A percentile compares a stretch with the other conserved stretches of the same genome.
Conservation (phyloP, 2,888 invertebrate genomes). For the Harpagoxenus sublaevis region DNA sequence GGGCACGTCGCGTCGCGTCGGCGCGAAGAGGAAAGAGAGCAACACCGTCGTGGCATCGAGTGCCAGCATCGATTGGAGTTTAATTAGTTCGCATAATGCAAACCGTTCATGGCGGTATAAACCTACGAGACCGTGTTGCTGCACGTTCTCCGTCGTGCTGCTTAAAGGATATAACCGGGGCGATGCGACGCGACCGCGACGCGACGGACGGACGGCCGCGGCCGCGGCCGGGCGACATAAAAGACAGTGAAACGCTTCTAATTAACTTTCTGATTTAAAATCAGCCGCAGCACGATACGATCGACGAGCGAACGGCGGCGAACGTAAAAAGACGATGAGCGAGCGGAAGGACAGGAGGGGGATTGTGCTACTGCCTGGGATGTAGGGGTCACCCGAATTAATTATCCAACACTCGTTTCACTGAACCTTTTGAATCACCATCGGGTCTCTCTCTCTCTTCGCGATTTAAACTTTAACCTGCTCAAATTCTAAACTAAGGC, state of each 20-base stretch:
- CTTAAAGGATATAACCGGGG: conserved; percentile 57
- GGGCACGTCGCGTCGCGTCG: conserved; percentile 26
- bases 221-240: conserved; percentile 68
- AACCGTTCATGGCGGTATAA: conserved; percentile 70
- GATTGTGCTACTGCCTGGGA: conserved; percentile 65
- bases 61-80: conserved; percentile 80
- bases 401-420: conserved; percentile 82
- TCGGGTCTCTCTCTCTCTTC: conserved; percentile 25
- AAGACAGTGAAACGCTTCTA: conserved; percentile 82
- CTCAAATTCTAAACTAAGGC: neutral
- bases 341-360: conserved; percentile 22
- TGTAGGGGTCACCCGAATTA: conserved; percentile 81
- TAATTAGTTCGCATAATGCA: conserved; percentile 84
- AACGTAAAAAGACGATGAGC: conserved; percentile 50
- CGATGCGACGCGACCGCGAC: conserved; percentile 44
- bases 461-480: neutral
- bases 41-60: conserved; percentile 62
- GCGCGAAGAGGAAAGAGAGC: conserved; percentile 62
- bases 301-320: conserved; percentile 67
- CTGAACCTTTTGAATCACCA: conserved; percentile 58
- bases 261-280: conserved; percentile 85
- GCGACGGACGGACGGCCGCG: conserved; percentile 47
- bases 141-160: conserved; percentile 26
- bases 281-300: conserved; percentile 81
- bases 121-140: conserved; percentile 26